A percentile compares a stretch with the other conserved stretches of the same genome.
Evolutionary conservation across 2,888 invertebrate species (phyloP).

Genomic region (Tipula helvola): DNA sequence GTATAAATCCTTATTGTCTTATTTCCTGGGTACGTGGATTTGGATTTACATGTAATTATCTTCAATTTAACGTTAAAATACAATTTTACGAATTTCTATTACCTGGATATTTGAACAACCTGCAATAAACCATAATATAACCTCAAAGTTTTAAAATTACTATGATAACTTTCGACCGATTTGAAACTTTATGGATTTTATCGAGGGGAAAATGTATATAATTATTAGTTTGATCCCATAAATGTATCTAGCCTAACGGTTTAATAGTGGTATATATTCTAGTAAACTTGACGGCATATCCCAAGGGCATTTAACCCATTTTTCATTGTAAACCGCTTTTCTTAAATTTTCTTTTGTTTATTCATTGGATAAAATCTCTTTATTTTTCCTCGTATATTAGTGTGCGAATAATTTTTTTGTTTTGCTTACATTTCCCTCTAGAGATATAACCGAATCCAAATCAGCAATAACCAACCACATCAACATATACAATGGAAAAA

Average conservation of each 20-base stretch:
- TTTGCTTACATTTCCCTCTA: background rate
- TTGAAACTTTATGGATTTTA: background rate
- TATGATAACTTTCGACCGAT: background rate
- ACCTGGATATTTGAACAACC: background rate
- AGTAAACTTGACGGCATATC: background rate
- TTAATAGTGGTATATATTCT: background rate
- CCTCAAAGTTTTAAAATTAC: background rate
- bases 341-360: background rate
- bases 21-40: background rate
- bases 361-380: background rate
- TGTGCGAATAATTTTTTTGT: background rate
- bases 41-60: background rate
- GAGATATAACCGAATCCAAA: background rate
- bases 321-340: background rate
- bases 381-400: background rate
- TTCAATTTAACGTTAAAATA: background rate
- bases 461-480: background rate
- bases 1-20: background rate
- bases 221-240: background rate
- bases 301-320: background rate
- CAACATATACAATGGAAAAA: background rate
- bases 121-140: background rate
- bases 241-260: background rate
- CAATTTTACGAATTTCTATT: background rate
- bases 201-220: background rate